Conservation (phyloP, 2,797 vertebrate species). For the Cheirogaleus major region DNA sequence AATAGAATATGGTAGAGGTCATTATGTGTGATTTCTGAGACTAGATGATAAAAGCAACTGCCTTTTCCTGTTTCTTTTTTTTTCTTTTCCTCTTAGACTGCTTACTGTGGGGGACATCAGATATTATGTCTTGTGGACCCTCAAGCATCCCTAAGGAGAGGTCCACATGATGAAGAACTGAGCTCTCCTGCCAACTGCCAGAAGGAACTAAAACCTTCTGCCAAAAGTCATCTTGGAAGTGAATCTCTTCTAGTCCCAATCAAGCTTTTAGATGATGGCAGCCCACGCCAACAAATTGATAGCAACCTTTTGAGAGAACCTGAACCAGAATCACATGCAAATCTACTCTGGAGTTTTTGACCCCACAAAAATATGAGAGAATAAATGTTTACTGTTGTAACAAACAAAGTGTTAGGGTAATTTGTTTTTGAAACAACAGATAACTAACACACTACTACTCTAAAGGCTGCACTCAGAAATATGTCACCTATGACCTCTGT, state of each 20-base stretch:
- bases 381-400: not conserved
- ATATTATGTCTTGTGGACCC: too few relatives aligned
- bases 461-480: not conserved
- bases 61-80: not conserved
- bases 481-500: not conserved
- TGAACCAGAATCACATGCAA: not conserved
- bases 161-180: not conserved
- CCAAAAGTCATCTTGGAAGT: not conserved
- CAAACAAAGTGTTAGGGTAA: not conserved
- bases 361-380: not conserved
- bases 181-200: not conserved
- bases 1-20: not conserved
- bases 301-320: not conserved
- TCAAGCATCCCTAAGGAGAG: not conserved
- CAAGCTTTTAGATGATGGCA: not conserved
- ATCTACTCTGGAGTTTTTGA: not conserved
- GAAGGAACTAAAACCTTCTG: not conserved
- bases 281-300: fast-evolving
- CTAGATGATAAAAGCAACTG: not conserved
- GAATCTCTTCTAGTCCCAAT: not conserved
- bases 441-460: not conserved
- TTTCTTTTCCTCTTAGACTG: not conserved
- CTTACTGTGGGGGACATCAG: not conserved
- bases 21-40: not conserved
- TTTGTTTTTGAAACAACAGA: not conserved